phyloP scores from a whole-genome alignment of 2,888 invertebrate genomes.

The Cantharis nigra region DNA sequence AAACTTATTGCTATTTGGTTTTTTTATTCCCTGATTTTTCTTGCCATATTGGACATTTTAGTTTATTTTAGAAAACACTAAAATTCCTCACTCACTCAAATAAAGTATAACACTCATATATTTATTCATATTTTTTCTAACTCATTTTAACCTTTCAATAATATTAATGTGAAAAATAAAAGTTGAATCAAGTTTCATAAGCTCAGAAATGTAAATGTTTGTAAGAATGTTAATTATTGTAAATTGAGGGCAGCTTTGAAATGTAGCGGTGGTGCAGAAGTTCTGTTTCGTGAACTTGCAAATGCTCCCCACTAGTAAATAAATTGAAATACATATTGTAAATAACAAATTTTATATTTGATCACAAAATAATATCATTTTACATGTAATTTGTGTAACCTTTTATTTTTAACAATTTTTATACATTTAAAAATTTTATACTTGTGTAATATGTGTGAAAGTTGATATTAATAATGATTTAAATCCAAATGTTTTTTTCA shows the following conservation, averaged over 20 bases:
- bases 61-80: background rate
- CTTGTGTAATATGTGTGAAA: constrained; percentile 14
- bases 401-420: background rate
- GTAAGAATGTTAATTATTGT: background rate
- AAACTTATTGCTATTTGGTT: too few species aligned
- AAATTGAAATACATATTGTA: background rate
- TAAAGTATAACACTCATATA: background rate
- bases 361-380: background rate
- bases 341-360: constrained; percentile 1
- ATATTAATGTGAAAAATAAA: background rate
- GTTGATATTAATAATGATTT: constrained; percentile 12
- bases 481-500: background rate
- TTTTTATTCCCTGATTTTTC: background rate
- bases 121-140: background rate
- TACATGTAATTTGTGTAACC: background rate
- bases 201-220: background rate
- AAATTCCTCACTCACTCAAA: background rate
- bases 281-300: background rate
- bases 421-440: constrained; percentile 3
- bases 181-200: background rate
- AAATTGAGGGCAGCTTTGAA: background rate
- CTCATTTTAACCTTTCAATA: background rate
- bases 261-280: background rate
- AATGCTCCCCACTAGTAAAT: background rate
- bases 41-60: background rate